Percentiles rank a stretch among this genome's conserved stretches.
phyloP scores from a whole-genome alignment of 1,140 invertebrate species.

The Pseudomyrmex sp. region DNA sequence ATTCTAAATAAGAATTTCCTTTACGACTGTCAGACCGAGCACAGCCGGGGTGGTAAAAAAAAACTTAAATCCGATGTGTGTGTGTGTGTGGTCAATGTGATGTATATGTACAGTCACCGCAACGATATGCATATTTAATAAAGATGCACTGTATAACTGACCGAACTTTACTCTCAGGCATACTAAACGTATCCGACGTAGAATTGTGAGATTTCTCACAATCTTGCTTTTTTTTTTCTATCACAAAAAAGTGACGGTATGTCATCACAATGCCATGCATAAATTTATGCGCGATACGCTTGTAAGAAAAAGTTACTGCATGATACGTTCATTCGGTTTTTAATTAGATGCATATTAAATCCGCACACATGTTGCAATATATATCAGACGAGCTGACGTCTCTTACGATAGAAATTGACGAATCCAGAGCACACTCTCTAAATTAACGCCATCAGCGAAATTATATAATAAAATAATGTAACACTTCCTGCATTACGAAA shows the following conservation, averaged over 20 bases:
- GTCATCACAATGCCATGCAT: not conserved
- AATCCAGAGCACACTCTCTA: not conserved
- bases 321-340: not conserved
- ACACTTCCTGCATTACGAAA: constrained; percentile 22
- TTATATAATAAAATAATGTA: not conserved
- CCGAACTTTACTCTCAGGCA: not conserved
- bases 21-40: constrained; percentile 3
- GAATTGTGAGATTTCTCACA: constrained; percentile 6
- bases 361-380: not conserved
- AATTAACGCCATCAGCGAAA: constrained; percentile 10
- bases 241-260: constrained; percentile 2
- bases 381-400: not conserved
- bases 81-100: not conserved
- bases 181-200: not conserved
- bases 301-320: not conserved
- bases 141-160: not conserved
- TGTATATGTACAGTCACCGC: not conserved
- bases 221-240: not conserved
- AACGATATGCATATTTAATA: constrained; percentile 39
- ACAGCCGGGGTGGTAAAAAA: not conserved
- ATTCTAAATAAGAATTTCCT: constrained; percentile 44
- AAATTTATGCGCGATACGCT: constrained; percentile 22
- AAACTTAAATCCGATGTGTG: constrained; percentile 16
- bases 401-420: not conserved
- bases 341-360: not conserved